A percentile compares a stretch with the other conserved stretches of the same genome.
Evolutionary conservation across 2,888 invertebrate species (phyloP).

Genomic region (Dicyrtomina minuta): DNA sequence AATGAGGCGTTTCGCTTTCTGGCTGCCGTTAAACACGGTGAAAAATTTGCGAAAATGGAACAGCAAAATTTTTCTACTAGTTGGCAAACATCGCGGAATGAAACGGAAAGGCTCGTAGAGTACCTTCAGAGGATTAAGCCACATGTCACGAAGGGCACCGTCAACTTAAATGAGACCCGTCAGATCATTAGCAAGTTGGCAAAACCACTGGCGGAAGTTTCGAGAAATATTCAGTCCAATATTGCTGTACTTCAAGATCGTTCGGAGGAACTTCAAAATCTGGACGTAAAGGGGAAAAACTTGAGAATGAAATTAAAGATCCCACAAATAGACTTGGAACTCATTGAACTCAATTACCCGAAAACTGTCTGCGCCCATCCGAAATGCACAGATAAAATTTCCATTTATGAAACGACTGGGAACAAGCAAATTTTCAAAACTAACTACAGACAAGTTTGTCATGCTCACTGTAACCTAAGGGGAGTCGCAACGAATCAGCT

Average conservation of each 20-base stretch:
- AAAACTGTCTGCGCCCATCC: constrained; percentile 32
- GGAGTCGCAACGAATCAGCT: background rate
- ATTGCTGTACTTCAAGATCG: constrained; percentile 20
- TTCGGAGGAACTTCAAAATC: constrained; percentile 3
- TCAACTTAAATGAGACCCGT: constrained; percentile 36
- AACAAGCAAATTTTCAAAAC: background rate
- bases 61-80: constrained; percentile 24
- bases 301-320: background rate
- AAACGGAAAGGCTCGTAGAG: constrained; percentile 34
- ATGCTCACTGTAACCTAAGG: constrained; percentile 9
- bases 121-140: constrained; percentile 23
- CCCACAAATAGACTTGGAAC: background rate
- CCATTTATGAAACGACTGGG: background rate
- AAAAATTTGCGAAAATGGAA: constrained; percentile 32
- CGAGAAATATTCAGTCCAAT: constrained; percentile 30
- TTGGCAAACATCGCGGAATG: constrained; percentile 37
- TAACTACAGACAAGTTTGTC: constrained; percentile 32
- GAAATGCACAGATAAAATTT: constrained; percentile 7
- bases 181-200: constrained; percentile 26
- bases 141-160: constrained; percentile 31
- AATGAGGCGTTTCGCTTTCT: constrained; percentile 44
- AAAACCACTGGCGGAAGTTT: constrained; percentile 26
- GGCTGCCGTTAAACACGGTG: constrained; percentile 34
- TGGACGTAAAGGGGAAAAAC: background rate
- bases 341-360: constrained; percentile 6